Conservation (phyloP, 2,888 invertebrate species). For the Azorinus chamasolen region DNA sequence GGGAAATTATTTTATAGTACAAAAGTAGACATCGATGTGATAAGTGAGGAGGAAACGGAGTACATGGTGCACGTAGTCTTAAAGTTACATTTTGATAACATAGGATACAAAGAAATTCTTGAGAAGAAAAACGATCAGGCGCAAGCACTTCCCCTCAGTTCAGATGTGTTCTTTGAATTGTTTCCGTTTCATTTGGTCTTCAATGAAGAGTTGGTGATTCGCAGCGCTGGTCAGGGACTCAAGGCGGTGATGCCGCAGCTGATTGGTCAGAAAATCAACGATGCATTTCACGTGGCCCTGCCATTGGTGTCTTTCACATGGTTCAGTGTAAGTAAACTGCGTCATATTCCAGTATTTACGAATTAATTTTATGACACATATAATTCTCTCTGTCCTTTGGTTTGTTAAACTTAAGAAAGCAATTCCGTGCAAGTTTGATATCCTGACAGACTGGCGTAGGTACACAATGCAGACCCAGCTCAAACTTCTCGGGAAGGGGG, state of each 20-base stretch:
- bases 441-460: too few species aligned
- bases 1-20: constrained; percentile 98
- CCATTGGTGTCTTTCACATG: constrained; percentile 98
- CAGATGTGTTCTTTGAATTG: constrained; percentile 93
- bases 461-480: too few species aligned
- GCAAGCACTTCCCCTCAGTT: constrained; percentile 67
- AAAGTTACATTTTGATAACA: constrained; percentile 97
- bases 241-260: constrained; percentile 81
- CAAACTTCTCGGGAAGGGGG: too few species aligned
- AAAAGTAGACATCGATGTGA: constrained; percentile 96
- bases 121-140: constrained; percentile 49
- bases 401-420: background rate
- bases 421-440: too few species aligned
- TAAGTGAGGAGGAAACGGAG: constrained; percentile 94
- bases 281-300: constrained; percentile 96
- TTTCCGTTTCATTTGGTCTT: constrained; percentile 99
- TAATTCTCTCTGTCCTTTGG: background rate
- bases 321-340: constrained; percentile 92
- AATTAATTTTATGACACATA: background rate
- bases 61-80: constrained; percentile 98
- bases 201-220: constrained; percentile 89
- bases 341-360: too few species aligned
- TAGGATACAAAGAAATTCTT: constrained; percentile 66
- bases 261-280: constrained; percentile 94
- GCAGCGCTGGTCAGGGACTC: constrained; percentile 84